A percentile compares a stretch with the other conserved stretches of the same genome.
These are phyloP conservation scores for Micrasema minimum DNA, from an alignment of 1,140 invertebrate genomes.

Conservation along the genomic window DNA sequence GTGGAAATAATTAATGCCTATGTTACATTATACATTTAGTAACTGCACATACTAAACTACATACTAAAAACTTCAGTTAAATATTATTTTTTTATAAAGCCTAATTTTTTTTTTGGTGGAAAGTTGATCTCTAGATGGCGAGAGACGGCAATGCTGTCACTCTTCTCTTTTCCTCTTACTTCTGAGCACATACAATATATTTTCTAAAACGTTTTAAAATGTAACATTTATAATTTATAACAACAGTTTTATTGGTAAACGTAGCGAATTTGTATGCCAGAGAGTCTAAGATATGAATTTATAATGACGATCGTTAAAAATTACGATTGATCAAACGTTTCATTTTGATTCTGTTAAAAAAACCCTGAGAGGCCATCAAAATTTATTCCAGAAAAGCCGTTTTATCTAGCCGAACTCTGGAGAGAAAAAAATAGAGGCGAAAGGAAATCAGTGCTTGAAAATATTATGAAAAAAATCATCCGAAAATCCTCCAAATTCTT, in stretches of 20 bases:
- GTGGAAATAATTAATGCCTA: too few relatives aligned
- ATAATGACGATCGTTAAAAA: background rate
- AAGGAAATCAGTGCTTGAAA: slow-evolving; percentile 27
- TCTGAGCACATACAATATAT: too few relatives aligned
- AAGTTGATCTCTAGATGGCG: too few relatives aligned
- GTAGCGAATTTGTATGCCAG: background rate
- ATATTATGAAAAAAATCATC: slow-evolving; percentile 28
- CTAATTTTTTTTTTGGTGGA: too few relatives aligned
- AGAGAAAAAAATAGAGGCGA: slow-evolving; percentile 7
- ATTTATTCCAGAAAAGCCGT: background rate
- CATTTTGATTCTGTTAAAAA: background rate
- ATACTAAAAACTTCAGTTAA: too few relatives aligned
- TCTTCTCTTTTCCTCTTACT: too few relatives aligned
- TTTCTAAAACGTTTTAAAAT: too few relatives aligned
- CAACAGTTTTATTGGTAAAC: background rate
- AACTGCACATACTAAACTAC: too few relatives aligned
- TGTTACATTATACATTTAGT: too few relatives aligned
- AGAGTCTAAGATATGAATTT: background rate
- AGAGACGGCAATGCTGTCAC: too few relatives aligned
- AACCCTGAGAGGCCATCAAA: slow-evolving; percentile 3
- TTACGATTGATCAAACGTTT: background rate
- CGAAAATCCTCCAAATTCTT: background rate
- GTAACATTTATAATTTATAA: too few relatives aligned
- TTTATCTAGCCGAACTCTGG: background rate
- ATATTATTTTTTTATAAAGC: too few relatives aligned